Evolutionary conservation across 2,888 invertebrate genomes (phyloP), one percentile per base, ranked within the genome.

Genomic region (Agrotis puta): DNA sequence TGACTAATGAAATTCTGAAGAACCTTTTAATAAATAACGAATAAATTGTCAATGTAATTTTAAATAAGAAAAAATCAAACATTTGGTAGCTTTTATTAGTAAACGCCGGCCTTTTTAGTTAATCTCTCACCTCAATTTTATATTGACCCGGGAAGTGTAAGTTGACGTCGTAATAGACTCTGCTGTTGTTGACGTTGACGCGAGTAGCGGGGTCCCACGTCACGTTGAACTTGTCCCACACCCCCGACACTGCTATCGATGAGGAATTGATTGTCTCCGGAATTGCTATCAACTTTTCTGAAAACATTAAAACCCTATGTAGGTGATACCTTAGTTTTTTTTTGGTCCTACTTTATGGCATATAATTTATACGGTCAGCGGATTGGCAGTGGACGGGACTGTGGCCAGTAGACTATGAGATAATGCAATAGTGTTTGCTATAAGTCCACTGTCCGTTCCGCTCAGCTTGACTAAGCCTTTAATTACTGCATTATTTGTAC

Each of bases 141-240:
- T 96, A 94, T 50, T 96, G 94, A 77, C 97, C 97, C 11, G 96
- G 95, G 77, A 95, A 95, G 70, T 93, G 90, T 47, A 98, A 96
- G 90, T 97, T 97, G 61, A 98, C 97, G 89, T 98, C 98, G 89
- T 99, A 99, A 89, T 97, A 98, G 0, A 99, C 97, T 5, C 97
- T 96, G 18, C 98, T 98, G 88, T 98, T 98, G 88, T 98, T 98
- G 0, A 98, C 97, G 85, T 98, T 99, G 5, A 98, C 98, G 65
- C 97, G 97, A 0, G 93, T 94, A 0, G 98, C 97, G 0, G 98
- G 97, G 22, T 97, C 95, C 99, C 99, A 99, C 2, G 97, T 97
- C 54, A 99, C 97, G 84, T 98, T 98, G 89, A 99, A 99, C 51
- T 97, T 96, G 77, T 98, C 97, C 97, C 98, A 98, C 20, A 97